Base-by-base conservation (phyloP, 2,113 vertebrate genomes). In the Cebus imitator region DNA sequence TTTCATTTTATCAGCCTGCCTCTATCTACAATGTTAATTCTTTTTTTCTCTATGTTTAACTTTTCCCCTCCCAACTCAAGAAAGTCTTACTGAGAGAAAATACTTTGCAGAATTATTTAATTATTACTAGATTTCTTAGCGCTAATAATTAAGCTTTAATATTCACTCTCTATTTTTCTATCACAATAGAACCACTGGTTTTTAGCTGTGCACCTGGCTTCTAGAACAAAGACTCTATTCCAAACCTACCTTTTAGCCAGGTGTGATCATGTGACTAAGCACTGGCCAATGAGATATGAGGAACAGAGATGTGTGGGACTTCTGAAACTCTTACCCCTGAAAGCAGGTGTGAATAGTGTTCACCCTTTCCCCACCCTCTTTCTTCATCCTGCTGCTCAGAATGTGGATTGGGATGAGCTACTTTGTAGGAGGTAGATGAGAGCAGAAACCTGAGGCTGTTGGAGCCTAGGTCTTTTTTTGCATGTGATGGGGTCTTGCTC, bases 1-100 rank as follows among this genome's bases (percentile, higher is more conserved):
- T 96, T 90, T 78, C 13, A 88, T 94, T 92, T 96, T 66, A 75
- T 90, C 61, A 95, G 25, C 10, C 2, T 70, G 30, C 55, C 6
- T 80, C 48, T 87, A 18, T 58, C 40, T 43, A 90, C 8, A 80
- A 81, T 55, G 27, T 32, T 25, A 68, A 83, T 81, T 92, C 35
- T 87, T 97, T 97, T 90, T 35, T 89, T 1, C 50, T 32, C 30
- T 48, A 70, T 8, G 12, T n/a, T 89, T 91, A 88, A 73, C 8
- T 40, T 80, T 20, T 45, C 64, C 4, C n/a, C 17, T 27, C 20
- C 48, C 5, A 81, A 57, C 25, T 75, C 32, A 17, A 61, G 73
- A 91, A 87, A 70, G 82, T 21, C 5, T 68, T 87, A 50, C 58
- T 96, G 89, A 96, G 73, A 93, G 70, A 75, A 80, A 79, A 35